These are phyloP conservation scores for Loris lydekkerianus DNA, from an alignment of 2,797 vertebrate species.

Conservation along the genomic window DNA sequence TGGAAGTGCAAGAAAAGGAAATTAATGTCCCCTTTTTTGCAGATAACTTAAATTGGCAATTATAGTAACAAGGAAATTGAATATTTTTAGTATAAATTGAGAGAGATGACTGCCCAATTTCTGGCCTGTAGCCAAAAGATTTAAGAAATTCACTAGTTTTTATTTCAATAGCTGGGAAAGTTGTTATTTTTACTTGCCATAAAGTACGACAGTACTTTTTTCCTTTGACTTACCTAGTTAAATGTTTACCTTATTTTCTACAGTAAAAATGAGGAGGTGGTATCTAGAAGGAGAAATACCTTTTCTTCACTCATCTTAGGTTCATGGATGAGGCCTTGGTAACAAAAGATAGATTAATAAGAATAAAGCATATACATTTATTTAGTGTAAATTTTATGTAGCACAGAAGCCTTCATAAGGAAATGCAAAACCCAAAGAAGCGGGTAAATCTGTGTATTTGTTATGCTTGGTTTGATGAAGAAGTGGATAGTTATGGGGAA, in stretches of 20 bases:
- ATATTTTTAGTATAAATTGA: constrained; percentile 67
- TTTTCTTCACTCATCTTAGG: background rate
- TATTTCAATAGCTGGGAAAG: background rate
- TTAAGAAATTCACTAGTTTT: constrained; percentile 40
- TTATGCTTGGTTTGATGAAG: background rate
- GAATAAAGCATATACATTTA: background rate
- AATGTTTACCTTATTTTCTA: constrained; percentile 1
- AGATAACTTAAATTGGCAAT: constrained; percentile 76
- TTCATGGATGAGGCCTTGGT: background rate
- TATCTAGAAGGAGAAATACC: background rate
- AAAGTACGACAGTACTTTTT: background rate
- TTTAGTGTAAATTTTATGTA: background rate
- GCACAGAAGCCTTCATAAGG: background rate
- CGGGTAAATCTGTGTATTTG: background rate
- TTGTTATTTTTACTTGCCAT: constrained; percentile 16
- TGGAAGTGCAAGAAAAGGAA: constrained; percentile 55
- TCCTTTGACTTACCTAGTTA: background rate
- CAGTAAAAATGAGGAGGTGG: background rate
- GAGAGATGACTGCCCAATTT: constrained; percentile 24
- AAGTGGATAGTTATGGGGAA: background rate
- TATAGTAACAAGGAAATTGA: constrained; percentile 72
- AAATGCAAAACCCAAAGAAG: background rate
- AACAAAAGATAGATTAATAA: background rate
- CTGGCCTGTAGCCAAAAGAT: constrained; percentile 55
- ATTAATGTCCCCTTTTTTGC: constrained; percentile 5